Base-by-base conservation (phyloP, 1,140 invertebrate species). In the Tetramorium simillimum region DNA sequence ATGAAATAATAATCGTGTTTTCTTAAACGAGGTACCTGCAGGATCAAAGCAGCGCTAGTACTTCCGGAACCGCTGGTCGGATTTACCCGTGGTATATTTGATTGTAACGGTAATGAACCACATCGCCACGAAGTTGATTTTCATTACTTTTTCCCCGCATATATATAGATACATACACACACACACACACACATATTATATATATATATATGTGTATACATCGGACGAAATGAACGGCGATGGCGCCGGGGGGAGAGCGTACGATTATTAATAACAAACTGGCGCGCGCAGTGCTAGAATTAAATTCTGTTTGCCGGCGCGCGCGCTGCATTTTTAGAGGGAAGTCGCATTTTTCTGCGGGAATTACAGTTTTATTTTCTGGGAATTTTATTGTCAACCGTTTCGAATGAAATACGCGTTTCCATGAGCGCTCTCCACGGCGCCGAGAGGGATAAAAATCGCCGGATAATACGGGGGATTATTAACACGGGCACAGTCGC, bases 381-480 rank as follows among this genome's bases (percentile, higher is more conserved):
- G 43, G 82, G 73, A 85, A 77, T 78, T 85, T 85, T 85, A 85
- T 85, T 85, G 82, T 85, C 82, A 78, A 78, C 62, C 82, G 58
- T 85, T 76, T 63, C 73, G 75, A 76, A 78, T 85, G 82, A 85
- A 77, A 85, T 85, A 85, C 56, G 75, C 58, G 60, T 76, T 78
- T 78, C 37, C 75, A 51, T 51, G 82, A 56, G 72, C 60, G 46
- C 82, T 43, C 63, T 81, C n/a, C 46, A 14, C 60, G 72, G 56
- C 49, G 46, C 72, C 58, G 46, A 37, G 82, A 78, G 46, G 60
- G 73, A 85, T 85, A 76, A 85, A 85, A 76, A 78, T 77, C 82
- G 73, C 49, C 60, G 82, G 82, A 77, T 85, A 85, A 76, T 85
- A 78, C 82, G 58, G 58, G 24, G 73, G 70, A 85, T 85, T 85